phyloP scores from a whole-genome alignment of 2,113 vertebrate species.

The Sebastes schlegelii region DNA sequence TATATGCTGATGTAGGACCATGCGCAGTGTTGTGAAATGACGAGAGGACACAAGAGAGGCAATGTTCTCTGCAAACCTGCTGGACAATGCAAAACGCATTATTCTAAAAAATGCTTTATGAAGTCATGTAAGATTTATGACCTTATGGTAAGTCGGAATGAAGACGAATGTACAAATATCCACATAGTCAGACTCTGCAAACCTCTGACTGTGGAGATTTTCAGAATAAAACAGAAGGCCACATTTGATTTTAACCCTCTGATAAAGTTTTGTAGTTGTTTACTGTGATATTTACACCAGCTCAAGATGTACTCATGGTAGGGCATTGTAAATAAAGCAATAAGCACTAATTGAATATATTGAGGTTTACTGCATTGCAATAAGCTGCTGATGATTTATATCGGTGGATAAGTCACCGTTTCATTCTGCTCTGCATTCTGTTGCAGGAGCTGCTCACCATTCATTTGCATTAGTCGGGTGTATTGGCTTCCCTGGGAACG shows the following conservation, averaged over 20 bases:
- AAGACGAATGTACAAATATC: slow-evolving; percentile 4
- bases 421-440: slow-evolving; percentile 39
- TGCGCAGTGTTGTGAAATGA: slow-evolving; percentile 56
- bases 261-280: neutral
- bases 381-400: slow-evolving; percentile 51
- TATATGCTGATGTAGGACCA: slow-evolving; percentile 76
- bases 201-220: neutral
- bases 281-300: slow-evolving; percentile 3
- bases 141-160: neutral
- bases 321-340: slow-evolving; percentile 38
- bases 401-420: slow-evolving; percentile 24
- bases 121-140: slow-evolving; percentile 37
- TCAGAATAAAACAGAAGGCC: neutral
- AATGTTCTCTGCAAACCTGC: slow-evolving; percentile 57
- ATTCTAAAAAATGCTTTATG: slow-evolving; percentile 47
- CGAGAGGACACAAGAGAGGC: slow-evolving; percentile 50
- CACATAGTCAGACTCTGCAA: neutral
- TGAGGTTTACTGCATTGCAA: slow-evolving; percentile 44
- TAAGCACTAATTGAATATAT: slow-evolving; percentile 48
- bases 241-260: neutral
- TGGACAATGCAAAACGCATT: slow-evolving; percentile 60
- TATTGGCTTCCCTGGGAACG: slow-evolving; percentile 48
- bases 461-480: slow-evolving; percentile 68
- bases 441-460: slow-evolving; percentile 38
- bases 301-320: slow-evolving; percentile 4